Conservation (phyloP, 2,888 invertebrate species). For the Macaria liturata region DNA sequence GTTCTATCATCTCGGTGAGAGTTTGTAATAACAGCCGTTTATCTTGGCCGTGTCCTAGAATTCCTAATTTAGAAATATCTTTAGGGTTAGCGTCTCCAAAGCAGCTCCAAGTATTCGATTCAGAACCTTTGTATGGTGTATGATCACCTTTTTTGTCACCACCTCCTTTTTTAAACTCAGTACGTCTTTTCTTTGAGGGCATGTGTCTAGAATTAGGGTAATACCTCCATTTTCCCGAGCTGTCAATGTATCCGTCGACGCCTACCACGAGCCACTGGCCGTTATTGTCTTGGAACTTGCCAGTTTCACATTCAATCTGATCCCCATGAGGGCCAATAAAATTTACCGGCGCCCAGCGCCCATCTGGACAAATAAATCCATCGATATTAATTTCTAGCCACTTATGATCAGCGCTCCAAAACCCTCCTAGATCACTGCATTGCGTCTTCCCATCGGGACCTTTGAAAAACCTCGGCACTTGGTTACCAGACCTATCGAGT, state of each 20-base stretch:
- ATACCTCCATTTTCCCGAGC: constrained; percentile 59
- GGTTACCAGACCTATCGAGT: constrained; percentile 64
- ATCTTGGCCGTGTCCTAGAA: constrained; percentile 71
- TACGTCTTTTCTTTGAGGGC: constrained; percentile 27
- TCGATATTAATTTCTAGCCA: constrained; percentile 73
- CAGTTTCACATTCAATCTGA: constrained; percentile 57
- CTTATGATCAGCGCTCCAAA: constrained; percentile 65
- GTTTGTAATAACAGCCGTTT: constrained; percentile 56
- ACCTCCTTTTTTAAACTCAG: constrained; percentile 22
- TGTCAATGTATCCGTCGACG: constrained; percentile 68
- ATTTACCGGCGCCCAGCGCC: constrained; percentile 64
- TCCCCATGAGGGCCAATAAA: constrained; percentile 69
- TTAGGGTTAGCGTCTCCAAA: constrained; percentile 64
- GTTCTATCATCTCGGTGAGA: constrained; percentile 47
- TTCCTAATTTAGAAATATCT: constrained; percentile 64
- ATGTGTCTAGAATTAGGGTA: constrained; percentile 47
- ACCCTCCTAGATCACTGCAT: constrained; percentile 76
- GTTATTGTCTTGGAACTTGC: constrained; percentile 63
- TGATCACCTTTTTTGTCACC: constrained; percentile 41
- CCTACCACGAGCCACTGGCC: constrained; percentile 65
- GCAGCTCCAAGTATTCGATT: constrained; percentile 63
- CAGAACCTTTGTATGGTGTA: constrained; percentile 34
- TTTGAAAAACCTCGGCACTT: constrained; percentile 68
- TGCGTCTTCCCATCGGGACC: constrained; percentile 70
- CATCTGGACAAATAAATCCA: constrained; percentile 68